phyloP scores from a whole-genome alignment of 2,797 vertebrate genomes.

The Zalophus californianus region DNA sequence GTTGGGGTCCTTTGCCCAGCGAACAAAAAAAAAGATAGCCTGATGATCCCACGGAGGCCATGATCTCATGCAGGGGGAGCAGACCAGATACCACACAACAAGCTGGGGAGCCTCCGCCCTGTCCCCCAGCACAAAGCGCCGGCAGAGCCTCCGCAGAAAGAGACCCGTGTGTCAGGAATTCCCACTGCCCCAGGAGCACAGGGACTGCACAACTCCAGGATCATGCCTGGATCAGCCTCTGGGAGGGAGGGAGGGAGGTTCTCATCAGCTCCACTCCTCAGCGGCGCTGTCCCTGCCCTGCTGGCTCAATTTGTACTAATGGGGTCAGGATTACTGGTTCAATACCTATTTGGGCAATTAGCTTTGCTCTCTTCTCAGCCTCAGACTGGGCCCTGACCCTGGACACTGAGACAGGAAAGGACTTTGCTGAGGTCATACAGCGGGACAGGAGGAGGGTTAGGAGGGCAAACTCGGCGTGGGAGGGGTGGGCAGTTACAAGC shows the following conservation, averaged over 20 bases:
- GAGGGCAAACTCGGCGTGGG: not conserved
- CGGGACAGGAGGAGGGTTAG: not conserved
- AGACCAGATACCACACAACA: not conserved
- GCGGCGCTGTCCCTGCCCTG: not conserved
- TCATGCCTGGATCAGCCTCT: not conserved
- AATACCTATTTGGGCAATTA: slow-evolving; percentile 80
- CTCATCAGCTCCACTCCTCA: not conserved
- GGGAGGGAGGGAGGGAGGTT: not conserved
- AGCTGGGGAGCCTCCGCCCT: not conserved
- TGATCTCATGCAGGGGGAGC: not conserved
- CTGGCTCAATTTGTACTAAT: slow-evolving; percentile 73
- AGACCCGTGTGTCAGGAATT: not conserved
- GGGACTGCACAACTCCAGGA: not conserved
- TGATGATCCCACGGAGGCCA: not conserved
- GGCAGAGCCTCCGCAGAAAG: not conserved
- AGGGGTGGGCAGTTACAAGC: not conserved
- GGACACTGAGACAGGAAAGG: slow-evolving; percentile 33
- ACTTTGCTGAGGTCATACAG: not conserved
- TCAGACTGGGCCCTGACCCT: slow-evolving; percentile 29
- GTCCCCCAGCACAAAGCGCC: not conserved
- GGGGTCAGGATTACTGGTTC: slow-evolving; percentile 76
- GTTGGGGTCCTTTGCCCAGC: not conserved
- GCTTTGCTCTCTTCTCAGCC: slow-evolving; percentile 72
- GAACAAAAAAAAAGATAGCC: not conserved
- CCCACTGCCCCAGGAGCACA: not conserved